Evolutionary conservation across 1,140 invertebrate genomes (phyloP).

Genomic region (Zaprionus camerounensis): DNA sequence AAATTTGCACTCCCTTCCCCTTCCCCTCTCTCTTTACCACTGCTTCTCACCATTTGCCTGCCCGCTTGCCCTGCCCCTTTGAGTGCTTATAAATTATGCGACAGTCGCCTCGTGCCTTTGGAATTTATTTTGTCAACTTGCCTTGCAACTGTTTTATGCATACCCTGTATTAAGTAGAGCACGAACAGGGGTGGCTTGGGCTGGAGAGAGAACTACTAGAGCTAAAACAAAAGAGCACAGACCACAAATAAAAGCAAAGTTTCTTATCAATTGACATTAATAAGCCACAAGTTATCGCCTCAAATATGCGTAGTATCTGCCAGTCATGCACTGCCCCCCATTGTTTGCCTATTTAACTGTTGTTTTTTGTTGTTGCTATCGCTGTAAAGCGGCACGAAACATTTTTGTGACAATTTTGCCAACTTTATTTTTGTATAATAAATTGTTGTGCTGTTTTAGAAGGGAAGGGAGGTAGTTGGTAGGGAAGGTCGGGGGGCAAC

Average conservation of each 20-base stretch:
- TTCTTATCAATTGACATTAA: background rate
- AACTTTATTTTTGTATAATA: constrained; percentile 44
- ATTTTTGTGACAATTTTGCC: constrained; percentile 68
- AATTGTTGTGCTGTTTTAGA: constrained; percentile 29
- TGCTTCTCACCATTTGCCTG: background rate
- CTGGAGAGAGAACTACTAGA: background rate
- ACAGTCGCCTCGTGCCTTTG: constrained; percentile 37
- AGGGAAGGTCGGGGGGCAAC: constrained; percentile 11
- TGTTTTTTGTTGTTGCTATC: constrained; percentile 22
- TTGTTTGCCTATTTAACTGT: background rate
- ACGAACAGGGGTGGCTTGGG: background rate
- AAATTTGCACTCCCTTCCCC: constrained; percentile 29
- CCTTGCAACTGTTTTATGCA: constrained; percentile 45
- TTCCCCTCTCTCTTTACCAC: background rate
- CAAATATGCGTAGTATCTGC: constrained; percentile 8
- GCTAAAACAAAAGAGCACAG: background rate
- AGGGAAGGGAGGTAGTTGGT: background rate
- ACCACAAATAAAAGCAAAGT: background rate
- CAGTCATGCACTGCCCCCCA: background rate
- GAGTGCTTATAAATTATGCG: constrained; percentile 67
- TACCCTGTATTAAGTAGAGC: background rate
- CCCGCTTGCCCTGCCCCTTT: background rate
- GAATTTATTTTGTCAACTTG: constrained; percentile 63
- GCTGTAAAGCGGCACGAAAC: constrained; percentile 48
- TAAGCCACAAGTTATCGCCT: background rate